These are phyloP conservation scores for Cephus rjabovi DNA, from an alignment of 2,888 invertebrate species.

Conservation along the genomic window DNA sequence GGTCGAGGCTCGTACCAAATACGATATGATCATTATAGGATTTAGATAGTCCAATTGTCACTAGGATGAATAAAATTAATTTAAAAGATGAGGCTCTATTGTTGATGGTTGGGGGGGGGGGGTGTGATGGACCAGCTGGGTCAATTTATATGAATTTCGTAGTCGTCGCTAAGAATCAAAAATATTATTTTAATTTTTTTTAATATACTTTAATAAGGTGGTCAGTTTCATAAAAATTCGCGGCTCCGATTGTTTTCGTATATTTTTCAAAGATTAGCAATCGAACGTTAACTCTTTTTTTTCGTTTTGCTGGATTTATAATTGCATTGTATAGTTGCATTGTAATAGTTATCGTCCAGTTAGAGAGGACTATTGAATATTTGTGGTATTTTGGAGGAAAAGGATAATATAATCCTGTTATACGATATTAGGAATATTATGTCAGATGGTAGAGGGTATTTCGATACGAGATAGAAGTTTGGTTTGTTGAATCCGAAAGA, in stretches of 20 bases:
- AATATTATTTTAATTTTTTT: neutral
- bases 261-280: neutral
- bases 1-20: neutral
- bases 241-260: neutral
- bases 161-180: neutral
- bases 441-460: neutral
- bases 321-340: neutral
- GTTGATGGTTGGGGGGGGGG: too few species aligned
- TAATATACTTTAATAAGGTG: too few species aligned
- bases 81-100: too few species aligned
- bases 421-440: neutral
- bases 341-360: neutral
- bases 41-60: too few species aligned
- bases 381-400: neutral
- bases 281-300: neutral
- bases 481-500: neutral
- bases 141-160: neutral
- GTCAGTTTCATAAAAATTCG: too few species aligned
- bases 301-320: too few species aligned
- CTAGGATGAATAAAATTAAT: too few species aligned
- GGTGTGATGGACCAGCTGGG: neutral
- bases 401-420: neutral
- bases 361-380: neutral
- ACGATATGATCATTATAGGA: neutral
- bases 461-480: neutral